phyloP scores from a whole-genome alignment of 2,113 vertebrate genomes.

The Nycticryphes semicollaris region DNA sequence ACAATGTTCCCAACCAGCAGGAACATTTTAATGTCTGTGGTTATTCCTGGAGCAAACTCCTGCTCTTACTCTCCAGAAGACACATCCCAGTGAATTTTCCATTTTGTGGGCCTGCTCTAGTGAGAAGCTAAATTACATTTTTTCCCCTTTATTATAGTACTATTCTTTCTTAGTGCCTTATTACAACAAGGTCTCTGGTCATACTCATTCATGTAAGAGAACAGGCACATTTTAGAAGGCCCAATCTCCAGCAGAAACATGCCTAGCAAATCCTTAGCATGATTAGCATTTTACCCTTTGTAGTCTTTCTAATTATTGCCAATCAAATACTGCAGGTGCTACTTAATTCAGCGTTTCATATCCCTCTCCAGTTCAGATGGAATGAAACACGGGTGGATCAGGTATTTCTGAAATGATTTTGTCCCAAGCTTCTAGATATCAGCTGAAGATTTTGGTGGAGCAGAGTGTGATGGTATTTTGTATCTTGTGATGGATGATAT shows the following conservation, averaged over 20 bases:
- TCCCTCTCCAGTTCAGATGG: neutral
- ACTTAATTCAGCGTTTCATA: neutral
- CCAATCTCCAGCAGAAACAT: neutral
- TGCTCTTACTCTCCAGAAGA: neutral
- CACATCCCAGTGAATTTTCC: neutral
- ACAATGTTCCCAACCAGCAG: constrained; percentile 9
- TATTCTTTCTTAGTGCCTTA: neutral
- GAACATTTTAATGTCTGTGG: constrained; percentile 38
- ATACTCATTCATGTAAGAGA: neutral
- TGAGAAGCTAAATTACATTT: neutral
- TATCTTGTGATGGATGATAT: neutral
- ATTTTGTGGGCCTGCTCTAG: neutral
- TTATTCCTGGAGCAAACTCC: constrained; percentile 37
- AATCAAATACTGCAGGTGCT: neutral
- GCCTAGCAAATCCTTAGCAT: neutral
- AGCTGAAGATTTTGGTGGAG: neutral
- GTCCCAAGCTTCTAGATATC: neutral
- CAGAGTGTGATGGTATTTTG: neutral
- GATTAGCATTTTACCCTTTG: neutral
- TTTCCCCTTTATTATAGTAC: neutral
- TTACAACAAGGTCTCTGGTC: neutral
- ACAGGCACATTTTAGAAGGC: neutral
- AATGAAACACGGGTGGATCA: neutral
- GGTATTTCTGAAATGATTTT: neutral
- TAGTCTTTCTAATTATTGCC: neutral